Conservation (phyloP, 2,797 vertebrate species). For the Mallotus villosus region DNA sequence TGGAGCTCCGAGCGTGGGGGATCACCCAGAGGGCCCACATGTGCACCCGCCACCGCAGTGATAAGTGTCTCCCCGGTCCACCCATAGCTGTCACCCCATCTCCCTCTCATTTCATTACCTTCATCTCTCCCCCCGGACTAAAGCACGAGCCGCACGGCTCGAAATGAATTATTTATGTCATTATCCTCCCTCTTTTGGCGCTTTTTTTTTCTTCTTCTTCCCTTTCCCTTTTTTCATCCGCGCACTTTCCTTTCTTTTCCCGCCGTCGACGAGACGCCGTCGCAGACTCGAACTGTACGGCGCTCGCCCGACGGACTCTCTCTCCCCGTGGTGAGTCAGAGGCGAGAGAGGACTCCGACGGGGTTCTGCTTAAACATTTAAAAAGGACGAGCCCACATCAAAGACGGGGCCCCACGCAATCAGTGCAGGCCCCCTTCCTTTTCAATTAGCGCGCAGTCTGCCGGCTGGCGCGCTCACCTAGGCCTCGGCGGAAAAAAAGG, state of each 20-base stretch:
- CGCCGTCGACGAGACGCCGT: no score
- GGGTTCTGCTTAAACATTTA: slow-evolving; percentile 68
- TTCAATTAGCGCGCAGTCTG: slow-evolving; percentile 68
- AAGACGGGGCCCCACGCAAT: slow-evolving; percentile 62
- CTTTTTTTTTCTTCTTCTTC: neutral
- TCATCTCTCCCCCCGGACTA: slow-evolving; percentile 39
- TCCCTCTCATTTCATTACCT: slow-evolving; percentile 49
- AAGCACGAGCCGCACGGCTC: slow-evolving; percentile 33
- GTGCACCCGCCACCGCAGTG: slow-evolving; percentile 18
- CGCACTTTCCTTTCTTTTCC: neutral
- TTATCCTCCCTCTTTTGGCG: neutral
- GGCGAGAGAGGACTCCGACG: slow-evolving; percentile 49
- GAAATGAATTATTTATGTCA: slow-evolving; percentile 7
- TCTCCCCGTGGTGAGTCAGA: slow-evolving; percentile 9
- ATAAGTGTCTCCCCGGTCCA: slow-evolving; percentile 22
- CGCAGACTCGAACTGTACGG: no score
- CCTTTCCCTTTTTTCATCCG: neutral
- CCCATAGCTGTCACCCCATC: neutral
- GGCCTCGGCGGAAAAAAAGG: slow-evolving; percentile 25
- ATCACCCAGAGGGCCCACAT: slow-evolving; percentile 66
- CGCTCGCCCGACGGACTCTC: no score
- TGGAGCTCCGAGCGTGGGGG: slow-evolving; percentile 44
- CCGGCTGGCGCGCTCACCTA: slow-evolving; percentile 58
- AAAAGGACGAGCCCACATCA: slow-evolving; percentile 66
- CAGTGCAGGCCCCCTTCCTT: slow-evolving; percentile 66